These are phyloP conservation scores for Odontocerum albicorne DNA, from an alignment of 2,888 invertebrate genomes.

Conservation along the genomic window DNA sequence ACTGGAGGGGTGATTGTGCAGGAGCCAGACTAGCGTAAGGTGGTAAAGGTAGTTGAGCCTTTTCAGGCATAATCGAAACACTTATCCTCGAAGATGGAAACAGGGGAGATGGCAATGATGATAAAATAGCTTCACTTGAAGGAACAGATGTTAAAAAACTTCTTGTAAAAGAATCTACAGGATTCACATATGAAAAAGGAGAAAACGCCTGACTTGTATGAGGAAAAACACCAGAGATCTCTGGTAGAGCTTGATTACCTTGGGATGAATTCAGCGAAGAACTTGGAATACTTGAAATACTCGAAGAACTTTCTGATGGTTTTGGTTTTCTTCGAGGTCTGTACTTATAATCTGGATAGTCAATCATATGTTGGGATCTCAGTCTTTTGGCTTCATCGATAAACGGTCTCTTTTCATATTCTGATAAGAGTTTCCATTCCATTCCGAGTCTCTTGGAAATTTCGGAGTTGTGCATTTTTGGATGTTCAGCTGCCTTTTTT, in stretches of 20 bases:
- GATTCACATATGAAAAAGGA: slow-evolving; percentile 30
- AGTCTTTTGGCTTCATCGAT: slow-evolving; percentile 86
- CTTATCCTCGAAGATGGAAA: slow-evolving; percentile 26
- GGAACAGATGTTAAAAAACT: slow-evolving; percentile 26
- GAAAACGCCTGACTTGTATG: slow-evolving; percentile 45
- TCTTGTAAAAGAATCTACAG: slow-evolving; percentile 28
- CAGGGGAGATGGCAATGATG: slow-evolving; percentile 17
- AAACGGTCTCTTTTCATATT: slow-evolving; percentile 80
- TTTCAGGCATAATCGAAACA: slow-evolving; percentile 31
- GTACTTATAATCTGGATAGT: slow-evolving; percentile 73
- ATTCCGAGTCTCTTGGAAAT: slow-evolving; percentile 82
- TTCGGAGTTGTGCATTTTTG: slow-evolving; percentile 75
- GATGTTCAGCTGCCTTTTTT: slow-evolving; percentile 82
- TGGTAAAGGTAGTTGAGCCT: slow-evolving; percentile 29
- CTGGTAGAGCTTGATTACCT: slow-evolving; percentile 4
- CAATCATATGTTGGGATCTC: slow-evolving; percentile 70
- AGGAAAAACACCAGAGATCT: slow-evolving; percentile 30
- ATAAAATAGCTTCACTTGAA: slow-evolving; percentile 12
- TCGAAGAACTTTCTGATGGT: background rate
- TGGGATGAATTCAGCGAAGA: background rate
- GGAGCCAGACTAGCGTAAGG: slow-evolving; percentile 34
- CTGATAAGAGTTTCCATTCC: slow-evolving; percentile 82
- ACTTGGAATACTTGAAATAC: background rate
- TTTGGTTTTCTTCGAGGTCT: slow-evolving; percentile 65
- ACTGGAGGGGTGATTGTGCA: slow-evolving; percentile 9